These are phyloP conservation scores for Aleiodes alternator DNA, from an alignment of 2,888 invertebrate species.

Conservation along the genomic window DNA sequence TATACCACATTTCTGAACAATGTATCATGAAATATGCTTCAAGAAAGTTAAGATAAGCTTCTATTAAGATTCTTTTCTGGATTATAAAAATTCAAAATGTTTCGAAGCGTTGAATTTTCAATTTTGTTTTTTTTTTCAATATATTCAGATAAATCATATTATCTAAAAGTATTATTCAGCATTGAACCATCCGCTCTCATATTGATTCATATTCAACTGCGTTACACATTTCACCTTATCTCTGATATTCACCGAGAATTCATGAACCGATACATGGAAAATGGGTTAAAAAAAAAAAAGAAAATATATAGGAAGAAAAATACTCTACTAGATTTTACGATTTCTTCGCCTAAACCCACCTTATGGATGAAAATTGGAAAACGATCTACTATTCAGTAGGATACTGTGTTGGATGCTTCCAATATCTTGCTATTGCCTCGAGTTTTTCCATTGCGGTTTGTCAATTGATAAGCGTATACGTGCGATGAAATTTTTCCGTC, in stretches of 20 bases:
- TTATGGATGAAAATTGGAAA: conserved; percentile 51
- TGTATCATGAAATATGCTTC: conserved; percentile 39
- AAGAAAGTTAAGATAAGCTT: conserved; percentile 12
- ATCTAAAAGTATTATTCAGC: conserved; percentile 15
- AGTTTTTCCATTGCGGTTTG: conserved; percentile 39
- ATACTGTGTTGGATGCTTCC: conserved; percentile 39
- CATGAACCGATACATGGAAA: conserved; percentile 51
- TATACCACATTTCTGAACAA: conserved; percentile 32
- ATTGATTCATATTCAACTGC: conserved; percentile 31
- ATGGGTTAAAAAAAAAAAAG: conserved; percentile 21
- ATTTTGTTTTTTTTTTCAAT: neutral
- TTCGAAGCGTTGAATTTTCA: neutral
- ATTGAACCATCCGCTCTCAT: conserved; percentile 2
- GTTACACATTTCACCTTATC: conserved; percentile 29
- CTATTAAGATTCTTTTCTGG: conserved; percentile 20
- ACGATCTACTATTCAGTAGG: conserved; percentile 50
- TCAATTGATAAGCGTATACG: conserved; percentile 50
- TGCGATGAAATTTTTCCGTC: conserved; percentile 42
- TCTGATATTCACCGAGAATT: conserved; percentile 47
- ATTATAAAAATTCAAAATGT: conserved; percentile 8
- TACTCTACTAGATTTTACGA: conserved; percentile 51
- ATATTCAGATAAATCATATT: conserved; percentile 5
- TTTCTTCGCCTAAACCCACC: conserved; percentile 35
- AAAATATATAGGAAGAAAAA: conserved; percentile 30
- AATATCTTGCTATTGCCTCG: conserved; percentile 31